Evolutionary conservation across 2,113 vertebrate genomes (phyloP).

Genomic region (Phainopepla nitens): DNA sequence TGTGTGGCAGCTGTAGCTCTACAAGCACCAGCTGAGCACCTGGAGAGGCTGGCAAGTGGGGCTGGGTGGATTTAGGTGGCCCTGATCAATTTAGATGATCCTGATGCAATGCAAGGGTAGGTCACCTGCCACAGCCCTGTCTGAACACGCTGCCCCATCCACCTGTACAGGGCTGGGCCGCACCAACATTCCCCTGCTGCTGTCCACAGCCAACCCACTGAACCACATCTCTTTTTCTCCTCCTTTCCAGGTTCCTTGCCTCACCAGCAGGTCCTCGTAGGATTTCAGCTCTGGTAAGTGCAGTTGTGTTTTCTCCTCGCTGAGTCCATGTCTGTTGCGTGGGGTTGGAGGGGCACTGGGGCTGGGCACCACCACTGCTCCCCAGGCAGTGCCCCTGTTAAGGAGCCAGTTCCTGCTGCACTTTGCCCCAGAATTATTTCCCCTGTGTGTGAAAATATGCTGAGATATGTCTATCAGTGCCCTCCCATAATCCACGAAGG

Average conservation of each 20-base stretch:
- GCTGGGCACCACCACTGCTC: not conserved
- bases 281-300: constrained; percentile 54
- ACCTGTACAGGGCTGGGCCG: not conserved
- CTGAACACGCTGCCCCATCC: rapidly evolving
- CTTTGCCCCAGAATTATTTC: not conserved
- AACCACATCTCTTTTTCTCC: not conserved
- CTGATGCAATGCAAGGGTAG: not conserved
- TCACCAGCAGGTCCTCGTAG: not conserved
- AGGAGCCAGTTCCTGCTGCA: not conserved
- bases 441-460: rapidly evolving
- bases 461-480: not conserved
- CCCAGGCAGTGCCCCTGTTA: not conserved
- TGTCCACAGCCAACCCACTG: not conserved
- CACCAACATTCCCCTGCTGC: not conserved
- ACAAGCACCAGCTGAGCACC: not conserved
- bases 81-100: not conserved
- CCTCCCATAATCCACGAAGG: not conserved
- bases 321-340: rapidly evolving
- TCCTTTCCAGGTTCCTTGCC: constrained; percentile 14
- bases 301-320: not conserved
- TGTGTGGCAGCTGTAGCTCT: rapidly evolving
- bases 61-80: not conserved
- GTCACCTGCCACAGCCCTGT: not conserved
- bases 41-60: rapidly evolving
- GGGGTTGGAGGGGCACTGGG: not conserved